Percentiles rank a stretch among this genome's conserved stretches.
These are phyloP conservation scores for Orchestia grillus DNA, from an alignment of 1,140 invertebrate genomes.

Conservation along the genomic window DNA sequence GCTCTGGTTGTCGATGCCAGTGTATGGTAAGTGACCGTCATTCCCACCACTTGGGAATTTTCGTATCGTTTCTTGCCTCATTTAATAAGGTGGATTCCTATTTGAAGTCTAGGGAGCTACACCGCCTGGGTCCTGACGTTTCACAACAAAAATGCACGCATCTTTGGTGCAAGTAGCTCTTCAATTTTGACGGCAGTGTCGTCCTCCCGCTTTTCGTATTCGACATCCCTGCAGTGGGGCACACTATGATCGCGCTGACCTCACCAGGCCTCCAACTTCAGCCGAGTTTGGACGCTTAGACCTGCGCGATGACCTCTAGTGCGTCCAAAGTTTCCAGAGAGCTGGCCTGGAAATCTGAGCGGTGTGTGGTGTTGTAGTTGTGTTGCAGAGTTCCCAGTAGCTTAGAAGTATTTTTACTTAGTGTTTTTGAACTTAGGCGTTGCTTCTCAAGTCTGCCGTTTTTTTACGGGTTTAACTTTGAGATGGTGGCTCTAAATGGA, in stretches of 20 bases:
- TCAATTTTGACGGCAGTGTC: not conserved
- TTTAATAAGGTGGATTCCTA: not conserved
- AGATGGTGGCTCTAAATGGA: not conserved
- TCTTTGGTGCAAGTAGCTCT: not conserved
- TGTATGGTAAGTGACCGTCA: not conserved
- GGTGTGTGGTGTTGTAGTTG: not conserved
- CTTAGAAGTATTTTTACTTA: not conserved
- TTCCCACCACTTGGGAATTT: not conserved
- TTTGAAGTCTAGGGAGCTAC: not conserved
- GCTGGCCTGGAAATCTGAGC: not conserved
- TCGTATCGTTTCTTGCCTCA: not conserved
- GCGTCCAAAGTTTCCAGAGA: not conserved
- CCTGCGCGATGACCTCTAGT: not conserved
- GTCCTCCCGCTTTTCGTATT: not conserved
- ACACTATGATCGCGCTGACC: not conserved
- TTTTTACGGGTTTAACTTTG: not conserved
- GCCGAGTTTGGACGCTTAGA: not conserved
- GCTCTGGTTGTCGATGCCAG: too few species aligned
- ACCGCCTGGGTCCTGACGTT: not conserved
- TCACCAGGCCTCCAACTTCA: not conserved
- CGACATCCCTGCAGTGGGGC: not conserved
- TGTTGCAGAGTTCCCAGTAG: not conserved
- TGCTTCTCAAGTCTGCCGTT: not conserved
- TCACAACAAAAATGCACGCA: not conserved
- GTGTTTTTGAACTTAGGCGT: not conserved